Base-by-base conservation (phyloP, 2,113 vertebrate genomes). In the Alaudala cheleensis region DNA sequence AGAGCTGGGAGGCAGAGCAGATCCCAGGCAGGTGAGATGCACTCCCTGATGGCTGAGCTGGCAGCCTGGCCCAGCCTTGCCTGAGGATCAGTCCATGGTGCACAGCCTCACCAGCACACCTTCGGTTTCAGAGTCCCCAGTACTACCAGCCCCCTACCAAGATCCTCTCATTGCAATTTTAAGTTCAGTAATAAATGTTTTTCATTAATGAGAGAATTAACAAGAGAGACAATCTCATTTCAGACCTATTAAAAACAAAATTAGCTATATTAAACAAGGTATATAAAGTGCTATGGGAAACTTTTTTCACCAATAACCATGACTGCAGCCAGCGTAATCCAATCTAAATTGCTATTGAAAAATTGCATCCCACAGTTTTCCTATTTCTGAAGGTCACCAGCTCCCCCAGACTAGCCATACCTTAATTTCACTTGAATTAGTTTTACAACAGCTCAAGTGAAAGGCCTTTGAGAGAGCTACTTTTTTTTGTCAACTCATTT, bases 131-230 rank as follows among this genome's bases (percentile, higher is more conserved):
- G 37, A 92, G 22, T 14, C 50, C 11, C 6, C 12, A 1, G 49
- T 72, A 69, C 21, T 15, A 33, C 23, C 24, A 77, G 17, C 33
- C 60, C 79, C 79, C 64, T 42, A 69, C 34, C 49, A 80, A 64
- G 74, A 53, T 42, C 69, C 23, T 85, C 50, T 77, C 85, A 64
- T 26, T 66, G 60, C 17, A 94, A 51, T 86, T 73, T 92, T 77
- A 71, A 82, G 29, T 87, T 95, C 78, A 77, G 33, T 51, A 87
- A 85, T 93, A 95, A 95, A 95, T 94, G 45, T 39, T 92, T 92
- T 95, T 95, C 92, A 87, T 97, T 95, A 95, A 92, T 90, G 66
- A 72, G 54, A 82, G 66, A 90, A 94, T 94, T 96, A 96, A 77
- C 90, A 93, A 61, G 90, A 95, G 81, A 92, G 62, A 72, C 37